Conservation (phyloP, 2,888 invertebrate genomes). For the Cyrtodaria siliqua region DNA sequence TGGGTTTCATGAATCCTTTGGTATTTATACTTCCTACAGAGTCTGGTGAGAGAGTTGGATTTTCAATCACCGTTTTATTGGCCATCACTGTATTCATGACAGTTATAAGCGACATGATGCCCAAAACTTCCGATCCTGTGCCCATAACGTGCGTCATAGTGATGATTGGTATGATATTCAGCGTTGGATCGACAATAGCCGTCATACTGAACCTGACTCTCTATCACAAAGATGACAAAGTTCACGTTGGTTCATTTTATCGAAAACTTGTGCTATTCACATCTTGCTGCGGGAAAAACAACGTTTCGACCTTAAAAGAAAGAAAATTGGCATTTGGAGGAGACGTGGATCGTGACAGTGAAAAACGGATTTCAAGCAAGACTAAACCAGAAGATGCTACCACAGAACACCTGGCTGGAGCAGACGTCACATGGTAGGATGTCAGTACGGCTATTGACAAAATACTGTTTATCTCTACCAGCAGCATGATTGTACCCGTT, state of each 20-base stretch:
- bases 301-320: background rate
- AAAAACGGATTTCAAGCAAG: background rate
- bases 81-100: too few species aligned
- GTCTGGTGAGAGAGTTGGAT: too few species aligned
- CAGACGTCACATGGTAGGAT: slow-evolving; percentile 1
- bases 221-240: slow-evolving; percentile 1
- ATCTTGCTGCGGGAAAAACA: background rate
- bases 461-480: too few species aligned
- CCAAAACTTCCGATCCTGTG: slow-evolving; percentile 7
- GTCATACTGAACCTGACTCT: too few species aligned
- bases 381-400: background rate
- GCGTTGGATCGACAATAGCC: background rate
- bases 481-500: background rate
- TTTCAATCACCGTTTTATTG: too few species aligned
- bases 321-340: background rate
- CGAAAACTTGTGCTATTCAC: background rate
- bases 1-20: background rate
- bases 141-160: background rate
- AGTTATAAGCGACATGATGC: slow-evolving; percentile 5
- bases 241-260: background rate
- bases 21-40: slow-evolving; percentile 20
- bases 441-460: slow-evolving; percentile 3
- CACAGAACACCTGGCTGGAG: background rate
- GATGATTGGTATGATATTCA: background rate
- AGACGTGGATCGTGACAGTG: too few species aligned